These are phyloP conservation scores for Berghia stephanieae DNA, from an alignment of 1,140 invertebrate species.

Conservation along the genomic window DNA sequence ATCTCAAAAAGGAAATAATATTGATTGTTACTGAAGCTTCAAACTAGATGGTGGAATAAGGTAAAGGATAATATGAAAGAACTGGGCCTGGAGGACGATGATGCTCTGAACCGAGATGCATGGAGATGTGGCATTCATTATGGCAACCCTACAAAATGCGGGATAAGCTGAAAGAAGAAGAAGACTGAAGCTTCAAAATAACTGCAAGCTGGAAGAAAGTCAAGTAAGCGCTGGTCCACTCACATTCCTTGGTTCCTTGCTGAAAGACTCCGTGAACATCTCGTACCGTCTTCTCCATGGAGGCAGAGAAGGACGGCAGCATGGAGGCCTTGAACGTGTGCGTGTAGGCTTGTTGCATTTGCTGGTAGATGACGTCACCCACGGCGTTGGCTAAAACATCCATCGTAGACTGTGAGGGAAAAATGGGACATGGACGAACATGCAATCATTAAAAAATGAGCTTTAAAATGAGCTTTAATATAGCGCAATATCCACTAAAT, in stretches of 20 bases:
- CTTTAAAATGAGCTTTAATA: too few species aligned
- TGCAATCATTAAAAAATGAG: not conserved
- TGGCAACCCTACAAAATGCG: not conserved
- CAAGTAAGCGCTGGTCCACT: too few species aligned
- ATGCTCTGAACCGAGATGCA: too few species aligned
- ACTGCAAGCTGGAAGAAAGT: too few species aligned
- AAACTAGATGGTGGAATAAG: too few species aligned
- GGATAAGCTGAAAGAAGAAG: not conserved
- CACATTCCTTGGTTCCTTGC: slow-evolving; percentile 88
- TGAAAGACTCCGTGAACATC: slow-evolving; percentile 89
- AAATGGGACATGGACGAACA: not conserved
- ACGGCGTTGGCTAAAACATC: slow-evolving; percentile 78
- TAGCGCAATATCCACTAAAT: too few species aligned
- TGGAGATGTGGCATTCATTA: not conserved
- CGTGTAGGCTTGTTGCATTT: slow-evolving; percentile 77
- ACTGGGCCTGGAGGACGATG: too few species aligned
- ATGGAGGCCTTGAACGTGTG: slow-evolving; percentile 79
- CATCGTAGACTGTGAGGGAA: slow-evolving; percentile 73
- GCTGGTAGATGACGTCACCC: slow-evolving; percentile 74
- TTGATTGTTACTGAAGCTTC: too few species aligned
- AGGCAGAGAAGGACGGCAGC: slow-evolving; percentile 85
- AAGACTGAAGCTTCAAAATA: too few species aligned
- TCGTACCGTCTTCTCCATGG: slow-evolving; percentile 83
- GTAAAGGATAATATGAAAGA: too few species aligned
- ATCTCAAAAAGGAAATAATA: too few species aligned